Percentiles rank a stretch among this genome's conserved stretches.
Conservation (phyloP, 37 sponge, comb jelly and placozoan genomes). For the Beroe ovata region DNA sequence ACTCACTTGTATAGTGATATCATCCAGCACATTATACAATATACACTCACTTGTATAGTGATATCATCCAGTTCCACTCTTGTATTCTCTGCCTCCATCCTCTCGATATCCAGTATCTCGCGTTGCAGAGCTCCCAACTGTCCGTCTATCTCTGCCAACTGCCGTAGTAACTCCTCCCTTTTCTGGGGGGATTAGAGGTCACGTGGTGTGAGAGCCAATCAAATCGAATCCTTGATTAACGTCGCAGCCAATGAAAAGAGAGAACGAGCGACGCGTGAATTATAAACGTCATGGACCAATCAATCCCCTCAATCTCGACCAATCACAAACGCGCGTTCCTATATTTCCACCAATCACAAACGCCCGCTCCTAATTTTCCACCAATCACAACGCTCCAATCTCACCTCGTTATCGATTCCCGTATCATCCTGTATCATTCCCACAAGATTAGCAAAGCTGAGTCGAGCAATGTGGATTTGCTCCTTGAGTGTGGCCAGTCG, state of each 20-base stretch:
- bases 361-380: too few species aligned
- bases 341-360: too few species aligned
- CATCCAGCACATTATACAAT: background rate
- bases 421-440: slow-evolving; percentile 33
- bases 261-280: too few species aligned
- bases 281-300: too few species aligned
- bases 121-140: slow-evolving; percentile 38
- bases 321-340: too few species aligned
- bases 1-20: slow-evolving; percentile 57
- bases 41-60: slow-evolving; percentile 48
- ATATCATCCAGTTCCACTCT: slow-evolving; percentile 22
- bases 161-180: background rate
- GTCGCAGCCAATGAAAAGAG: too few species aligned
- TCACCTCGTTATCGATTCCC: slow-evolving; percentile 34
- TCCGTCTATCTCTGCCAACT: slow-evolving; percentile 36
- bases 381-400: background rate
- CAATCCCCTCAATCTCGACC: too few species aligned
- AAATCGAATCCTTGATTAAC: background rate
- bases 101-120: slow-evolving; percentile 65
- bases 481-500: slow-evolving; percentile 37
- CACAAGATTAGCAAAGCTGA: background rate
- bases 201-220: background rate
- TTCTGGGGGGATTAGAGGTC: background rate
- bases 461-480: slow-evolving; percentile 44
- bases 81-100: slow-evolving; percentile 62